Conservation (phyloP, 2,888 invertebrate genomes). For the Leucophora obtusa region DNA sequence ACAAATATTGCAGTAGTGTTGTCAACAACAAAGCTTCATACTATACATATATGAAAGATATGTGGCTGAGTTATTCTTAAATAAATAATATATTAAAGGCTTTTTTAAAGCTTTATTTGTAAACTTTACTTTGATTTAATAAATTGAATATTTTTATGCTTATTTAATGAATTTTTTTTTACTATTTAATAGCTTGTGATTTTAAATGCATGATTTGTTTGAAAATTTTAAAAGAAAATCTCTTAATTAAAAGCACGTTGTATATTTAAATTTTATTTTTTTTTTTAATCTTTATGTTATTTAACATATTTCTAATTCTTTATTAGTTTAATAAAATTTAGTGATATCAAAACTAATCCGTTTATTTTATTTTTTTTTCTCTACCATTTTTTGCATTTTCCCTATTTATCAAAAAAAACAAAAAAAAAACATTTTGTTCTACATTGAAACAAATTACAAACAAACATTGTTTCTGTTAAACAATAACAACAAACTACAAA, state of each 20-base stretch:
- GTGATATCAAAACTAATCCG: constrained; percentile 35
- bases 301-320: neutral
- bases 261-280: neutral
- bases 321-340: constrained; percentile 15
- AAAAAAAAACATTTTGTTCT: constrained; percentile 2
- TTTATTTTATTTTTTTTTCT: constrained; percentile 49
- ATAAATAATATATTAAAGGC: neutral
- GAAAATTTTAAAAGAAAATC: neutral
- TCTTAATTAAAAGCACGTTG: neutral
- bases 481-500: constrained; percentile 14
- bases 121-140: neutral
- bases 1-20: constrained; percentile 1
- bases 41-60: constrained; percentile 17
- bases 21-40: neutral
- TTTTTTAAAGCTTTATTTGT: neutral
- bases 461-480: constrained; percentile 3
- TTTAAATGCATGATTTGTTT: neutral
- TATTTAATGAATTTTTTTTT: neutral
- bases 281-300: neutral
- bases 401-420: constrained; percentile 11
- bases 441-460: constrained; percentile 17
- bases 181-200: neutral
- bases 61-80: neutral
- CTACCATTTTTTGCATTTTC: constrained; percentile 34
- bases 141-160: neutral